Percentiles rank a stretch among this genome's conserved stretches.
Conservation (phyloP, 2,888 invertebrate species). For the Clepsis dumicolana region DNA sequence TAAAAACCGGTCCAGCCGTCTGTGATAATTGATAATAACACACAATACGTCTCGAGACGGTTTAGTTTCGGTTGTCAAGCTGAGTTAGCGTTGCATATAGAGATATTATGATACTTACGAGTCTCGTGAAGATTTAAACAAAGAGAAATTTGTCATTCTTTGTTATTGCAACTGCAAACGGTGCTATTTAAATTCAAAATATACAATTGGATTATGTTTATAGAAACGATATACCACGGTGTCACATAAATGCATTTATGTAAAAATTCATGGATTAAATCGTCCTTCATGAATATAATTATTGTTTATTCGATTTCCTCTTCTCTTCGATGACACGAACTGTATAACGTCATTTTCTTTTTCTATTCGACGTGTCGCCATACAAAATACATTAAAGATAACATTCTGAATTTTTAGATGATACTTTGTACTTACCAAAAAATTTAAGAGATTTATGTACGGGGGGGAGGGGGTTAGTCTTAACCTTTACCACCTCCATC, state of each 20-base stretch:
- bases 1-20: too few relatives aligned
- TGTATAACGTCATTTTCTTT: not conserved
- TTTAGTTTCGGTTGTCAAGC: slow-evolving; percentile 21
- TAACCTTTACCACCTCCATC: too few relatives aligned
- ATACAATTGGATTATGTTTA: slow-evolving; percentile 31
- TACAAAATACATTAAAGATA: not conserved
- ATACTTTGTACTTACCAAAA: too few relatives aligned
- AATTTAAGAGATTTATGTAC: too few relatives aligned
- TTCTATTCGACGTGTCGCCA: not conserved
- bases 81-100: slow-evolving; percentile 11
- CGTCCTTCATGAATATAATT: not conserved
- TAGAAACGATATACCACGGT: slow-evolving; percentile 14
- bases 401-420: too few relatives aligned
- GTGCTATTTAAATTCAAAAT: slow-evolving; percentile 25
- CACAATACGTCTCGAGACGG: not conserved
- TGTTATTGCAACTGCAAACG: slow-evolving; percentile 31
- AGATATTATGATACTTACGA: slow-evolving; percentile 33
- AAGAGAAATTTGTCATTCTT: slow-evolving; percentile 32
- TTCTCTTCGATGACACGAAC: not conserved
- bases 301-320: not conserved
- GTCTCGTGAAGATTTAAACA: slow-evolving; percentile 26
- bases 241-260: slow-evolving; percentile 1
- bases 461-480: too few relatives aligned
- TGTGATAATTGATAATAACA: not conserved
- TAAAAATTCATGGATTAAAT: not conserved